Evolutionary conservation across 2,113 vertebrate genomes (phyloP).

Genomic region (Amphiprion percula): DNA sequence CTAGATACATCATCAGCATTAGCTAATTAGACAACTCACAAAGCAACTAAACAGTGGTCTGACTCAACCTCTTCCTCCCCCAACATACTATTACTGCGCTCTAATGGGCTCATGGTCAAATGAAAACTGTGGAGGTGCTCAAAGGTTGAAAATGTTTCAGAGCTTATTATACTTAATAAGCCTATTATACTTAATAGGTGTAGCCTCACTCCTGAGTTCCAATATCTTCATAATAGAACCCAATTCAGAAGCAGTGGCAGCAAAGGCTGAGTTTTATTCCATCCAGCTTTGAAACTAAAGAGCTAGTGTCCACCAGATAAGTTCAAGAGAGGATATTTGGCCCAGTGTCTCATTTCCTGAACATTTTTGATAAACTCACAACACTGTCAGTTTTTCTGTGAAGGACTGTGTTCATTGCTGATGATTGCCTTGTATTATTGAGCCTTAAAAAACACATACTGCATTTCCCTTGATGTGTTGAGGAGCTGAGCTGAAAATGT

Average conservation of each 20-base stretch:
- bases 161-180: constrained; percentile 10
- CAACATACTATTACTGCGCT: constrained; percentile 7
- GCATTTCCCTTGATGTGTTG: constrained; percentile 20
- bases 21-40: constrained; percentile 34
- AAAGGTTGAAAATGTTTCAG: constrained; percentile 25
- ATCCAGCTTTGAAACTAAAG: constrained; percentile 4
- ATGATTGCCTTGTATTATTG: constrained; percentile 4
- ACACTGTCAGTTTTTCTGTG: not conserved
- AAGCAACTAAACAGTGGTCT: constrained; percentile 22
- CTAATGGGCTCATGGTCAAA: constrained; percentile 31
- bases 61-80: constrained; percentile 4
- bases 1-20: constrained; percentile 23
- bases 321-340: constrained; percentile 23
- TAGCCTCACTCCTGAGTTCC: not conserved
- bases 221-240: not conserved
- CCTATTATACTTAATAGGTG: not conserved
- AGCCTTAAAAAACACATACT: constrained; percentile 4
- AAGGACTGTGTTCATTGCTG: constrained; percentile 1
- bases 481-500: constrained; percentile 3
- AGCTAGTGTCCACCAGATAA: constrained; percentile 1
- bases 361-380: constrained; percentile 15
- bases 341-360: constrained; percentile 48
- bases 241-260: not conserved
- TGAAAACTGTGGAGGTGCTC: constrained; percentile 2
- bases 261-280: constrained; percentile 1